Evolutionary conservation across 2,888 invertebrate species (phyloP), one percentile per base, ranked within the genome.

Genomic region (Linnaemya tessellans): DNA sequence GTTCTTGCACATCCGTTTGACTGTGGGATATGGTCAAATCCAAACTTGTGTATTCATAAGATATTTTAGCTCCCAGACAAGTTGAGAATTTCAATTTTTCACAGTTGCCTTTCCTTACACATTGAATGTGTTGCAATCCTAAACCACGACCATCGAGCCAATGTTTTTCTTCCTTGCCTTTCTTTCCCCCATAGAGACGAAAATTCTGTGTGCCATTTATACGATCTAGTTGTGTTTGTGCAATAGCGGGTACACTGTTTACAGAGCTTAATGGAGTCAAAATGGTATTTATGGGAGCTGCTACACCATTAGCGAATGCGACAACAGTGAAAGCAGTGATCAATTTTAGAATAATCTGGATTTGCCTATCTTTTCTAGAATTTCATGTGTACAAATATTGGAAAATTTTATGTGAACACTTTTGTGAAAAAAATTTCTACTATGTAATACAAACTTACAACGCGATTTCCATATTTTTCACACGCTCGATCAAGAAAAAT

Each of bases 1-100:
- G 96, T 87, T 95, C 95, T 92, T 96, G 94, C 15, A 93, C 93
- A 91, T 94, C 94, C 73, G 94, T 94, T 89, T 96, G 96, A 46
- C 93, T 95, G 64, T 85, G 94, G 77, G 95, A 94, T 89, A 96
- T 96, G 1, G 96, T 96, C 20, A 98, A 94, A 89, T 96, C 95
- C 30, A 96, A 93, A 60, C 97, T 96, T 0, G 97, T 97, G 75
- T 94, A 94, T 5, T 94, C 93, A 90, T 97, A 98, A 0, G 96
- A 95, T 78, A 98, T 93, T 90, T 95, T 96, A 3, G 96, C 95
- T 15, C 97, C 97, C 90, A 98, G 94, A 89, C 98, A 98, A 0
- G 94, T 94, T 0, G 94, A 94, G 60, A 89, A 91, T 84, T 94
- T 94, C 65, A 97, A 93, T 2, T 93, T 91, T 88, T 96, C 94